These are phyloP conservation scores for Machaerirhynchus nigripectus DNA, from an alignment of 2,113 vertebrate genomes.

Conservation along the genomic window DNA sequence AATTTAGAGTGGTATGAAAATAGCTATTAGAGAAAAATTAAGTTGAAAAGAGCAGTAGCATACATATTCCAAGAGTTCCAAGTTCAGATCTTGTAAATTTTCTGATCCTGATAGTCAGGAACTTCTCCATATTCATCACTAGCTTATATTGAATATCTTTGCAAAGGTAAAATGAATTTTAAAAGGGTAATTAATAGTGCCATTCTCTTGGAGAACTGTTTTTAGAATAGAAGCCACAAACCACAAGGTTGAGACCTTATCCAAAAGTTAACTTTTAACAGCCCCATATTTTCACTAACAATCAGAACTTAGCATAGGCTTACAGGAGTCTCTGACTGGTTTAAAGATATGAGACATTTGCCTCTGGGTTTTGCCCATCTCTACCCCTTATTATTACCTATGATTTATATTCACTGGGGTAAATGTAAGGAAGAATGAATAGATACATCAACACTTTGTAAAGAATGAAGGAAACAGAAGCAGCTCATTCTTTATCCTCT, in stretches of 20 bases:
- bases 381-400: neutral
- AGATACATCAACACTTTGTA: neutral
- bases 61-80: neutral
- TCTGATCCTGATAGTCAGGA: neutral
- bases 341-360: neutral
- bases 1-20: neutral
- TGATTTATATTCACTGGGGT: neutral
- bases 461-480: neutral
- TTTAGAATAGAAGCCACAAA: neutral
- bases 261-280: neutral
- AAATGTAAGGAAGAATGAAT: neutral
- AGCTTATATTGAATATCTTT: neutral
- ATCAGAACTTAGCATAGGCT: neutral
- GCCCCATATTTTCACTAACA: neutral
- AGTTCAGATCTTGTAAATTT: neutral
- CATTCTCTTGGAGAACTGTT: neutral
- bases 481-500: neutral
- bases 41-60: neutral
- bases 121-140: neutral
- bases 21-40: neutral
- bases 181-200: neutral
- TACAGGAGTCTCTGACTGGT: neutral
- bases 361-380: fast-evolving
- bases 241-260: neutral
- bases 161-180: neutral